Percentiles rank a stretch among this genome's conserved stretches.
Conservation (phyloP, 2,113 vertebrate genomes). For the Cairina moschata region DNA sequence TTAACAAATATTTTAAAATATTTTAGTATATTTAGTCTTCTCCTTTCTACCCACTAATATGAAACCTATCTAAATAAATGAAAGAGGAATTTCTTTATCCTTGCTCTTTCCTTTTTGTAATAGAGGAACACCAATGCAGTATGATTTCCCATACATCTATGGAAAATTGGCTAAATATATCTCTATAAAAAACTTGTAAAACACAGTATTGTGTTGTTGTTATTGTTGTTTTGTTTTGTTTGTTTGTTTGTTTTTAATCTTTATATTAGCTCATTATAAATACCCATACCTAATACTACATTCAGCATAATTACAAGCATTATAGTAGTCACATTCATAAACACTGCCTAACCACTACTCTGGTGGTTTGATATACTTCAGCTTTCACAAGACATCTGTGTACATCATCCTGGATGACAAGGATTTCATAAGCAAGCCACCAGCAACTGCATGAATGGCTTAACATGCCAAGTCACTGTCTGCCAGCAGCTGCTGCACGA, state of each 20-base stretch:
- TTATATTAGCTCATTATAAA: neutral
- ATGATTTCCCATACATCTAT: neutral
- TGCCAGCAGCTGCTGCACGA: neutral
- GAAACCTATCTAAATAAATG: neutral
- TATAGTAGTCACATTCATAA: neutral
- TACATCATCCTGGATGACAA: neutral
- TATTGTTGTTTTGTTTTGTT: too few relatives aligned
- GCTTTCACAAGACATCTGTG: neutral
- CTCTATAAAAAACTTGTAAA: neutral
- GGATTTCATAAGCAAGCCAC: neutral
- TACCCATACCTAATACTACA: neutral
- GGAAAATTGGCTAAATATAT: neutral
- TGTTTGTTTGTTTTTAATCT: too few relatives aligned
- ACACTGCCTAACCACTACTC: neutral
- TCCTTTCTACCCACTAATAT: neutral
- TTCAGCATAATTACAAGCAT: neutral
- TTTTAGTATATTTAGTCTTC: neutral
- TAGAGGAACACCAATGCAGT: neutral
- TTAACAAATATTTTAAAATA: neutral
- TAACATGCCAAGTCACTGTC: accelerated
- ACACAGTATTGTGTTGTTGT: neutral
- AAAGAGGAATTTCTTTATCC: neutral
- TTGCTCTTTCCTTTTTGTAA: neutral
- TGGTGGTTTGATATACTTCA: neutral
- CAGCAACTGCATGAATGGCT: neutral